phyloP scores from a whole-genome alignment of 1,140 invertebrate species.

The honey bee (Apis mellifera) region Amel_HAv3.1 CM009936.2:13616501-13617000 shows the following conservation, averaged over 20 bases:
- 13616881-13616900: no score
- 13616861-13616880: no score
- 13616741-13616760: background rate
- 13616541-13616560: slow-evolving; percentile 26
- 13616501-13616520: slow-evolving; percentile 82
- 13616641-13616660: slow-evolving; percentile 54
- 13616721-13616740: background rate
- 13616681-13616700: slow-evolving; percentile 55
- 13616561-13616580: slow-evolving; percentile 48
- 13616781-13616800: background rate
- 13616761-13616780: no score
- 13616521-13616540: slow-evolving; percentile 63
- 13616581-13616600: slow-evolving; percentile 75
- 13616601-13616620: slow-evolving; percentile 76
- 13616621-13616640: slow-evolving; percentile 75
- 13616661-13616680: background rate
- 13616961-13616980: no score
- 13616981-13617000: no score
- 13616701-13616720: slow-evolving; percentile 48
- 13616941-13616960: no score
- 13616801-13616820: no score
- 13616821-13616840: no score
- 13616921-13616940: no score
- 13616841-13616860: no score
- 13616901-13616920: no score